These are phyloP conservation scores for Polyodon spathula DNA, from an alignment of 2,113 vertebrate genomes.

Conservation along the genomic window DNA sequence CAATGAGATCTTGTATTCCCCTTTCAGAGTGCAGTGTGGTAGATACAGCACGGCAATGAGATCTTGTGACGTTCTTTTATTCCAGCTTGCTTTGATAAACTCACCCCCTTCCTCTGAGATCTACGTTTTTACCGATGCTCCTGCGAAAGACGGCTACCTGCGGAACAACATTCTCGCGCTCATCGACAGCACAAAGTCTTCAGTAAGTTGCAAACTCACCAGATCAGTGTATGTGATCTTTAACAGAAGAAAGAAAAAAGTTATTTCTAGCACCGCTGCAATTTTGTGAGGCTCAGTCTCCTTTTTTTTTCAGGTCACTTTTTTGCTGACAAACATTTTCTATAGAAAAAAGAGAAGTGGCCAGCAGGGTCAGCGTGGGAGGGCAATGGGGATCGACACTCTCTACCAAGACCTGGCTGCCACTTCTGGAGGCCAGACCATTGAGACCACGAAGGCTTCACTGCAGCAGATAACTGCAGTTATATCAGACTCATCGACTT, in stretches of 20 bases:
- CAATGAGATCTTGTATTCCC: too few relatives aligned
- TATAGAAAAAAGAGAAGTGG: slow-evolving; percentile 4
- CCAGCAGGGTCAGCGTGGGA: background rate
- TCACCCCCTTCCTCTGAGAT: slow-evolving; percentile 46
- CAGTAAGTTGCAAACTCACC: slow-evolving; percentile 26
- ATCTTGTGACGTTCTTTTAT: slow-evolving; percentile 11
- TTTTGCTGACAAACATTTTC: slow-evolving; percentile 39
- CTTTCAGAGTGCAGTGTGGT: too few relatives aligned
- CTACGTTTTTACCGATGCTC: slow-evolving; percentile 53
- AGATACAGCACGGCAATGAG: too few relatives aligned
- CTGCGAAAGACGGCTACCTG: slow-evolving; percentile 41
- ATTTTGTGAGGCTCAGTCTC: background rate
- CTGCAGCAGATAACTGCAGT: slow-evolving; percentile 35
- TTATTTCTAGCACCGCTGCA: too few relatives aligned
- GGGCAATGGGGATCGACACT: background rate
- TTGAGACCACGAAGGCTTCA: slow-evolving; percentile 35
- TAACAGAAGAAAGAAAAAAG: too few relatives aligned
- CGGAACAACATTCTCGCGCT: slow-evolving; percentile 37
- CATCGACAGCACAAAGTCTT: slow-evolving; percentile 42
- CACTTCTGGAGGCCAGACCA: slow-evolving; percentile 46
- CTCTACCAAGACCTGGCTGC: slow-evolving; percentile 42
- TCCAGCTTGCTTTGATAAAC: slow-evolving; percentile 44
- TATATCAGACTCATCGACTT: slow-evolving; percentile 34
- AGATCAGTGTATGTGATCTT: too few relatives aligned
- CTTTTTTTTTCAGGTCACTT: slow-evolving; percentile 39